phyloP scores from a whole-genome alignment of 2,113 vertebrate genomes.

The Neodon shergylaensis region DNA sequence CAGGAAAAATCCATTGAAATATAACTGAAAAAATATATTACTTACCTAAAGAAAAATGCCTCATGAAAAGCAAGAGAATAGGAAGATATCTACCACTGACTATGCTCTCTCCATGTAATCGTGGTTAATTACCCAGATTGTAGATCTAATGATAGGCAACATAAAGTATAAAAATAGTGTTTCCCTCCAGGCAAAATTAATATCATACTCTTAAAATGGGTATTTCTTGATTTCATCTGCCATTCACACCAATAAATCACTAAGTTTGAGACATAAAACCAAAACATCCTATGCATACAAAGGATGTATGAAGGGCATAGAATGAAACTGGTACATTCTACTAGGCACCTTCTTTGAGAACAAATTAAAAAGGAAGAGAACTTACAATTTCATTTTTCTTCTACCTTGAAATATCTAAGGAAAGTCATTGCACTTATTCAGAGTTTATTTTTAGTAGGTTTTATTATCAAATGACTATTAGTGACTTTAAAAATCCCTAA shows the following conservation, averaged over 20 bases:
- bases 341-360: not conserved
- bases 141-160: not conserved
- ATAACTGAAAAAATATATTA: not conserved
- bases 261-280: not conserved
- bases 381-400: slow-evolving; percentile 3
- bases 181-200: not conserved
- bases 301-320: not conserved
- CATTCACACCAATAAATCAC: not conserved
- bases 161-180: not conserved
- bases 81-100: not conserved
- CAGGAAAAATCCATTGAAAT: not conserved
- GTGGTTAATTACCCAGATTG: not conserved
- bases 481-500: not conserved
- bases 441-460: slow-evolving; percentile 61
- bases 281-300: not conserved
- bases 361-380: not conserved
- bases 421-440: slow-evolving; percentile 7
- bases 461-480: slow-evolving; percentile 12
- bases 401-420: slow-evolving; percentile 42
- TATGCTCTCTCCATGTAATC: not conserved
- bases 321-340: not conserved
- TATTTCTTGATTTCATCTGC: slow-evolving; percentile 20
- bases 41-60: not conserved
- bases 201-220: slow-evolving; percentile 8
- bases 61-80: not conserved